These are phyloP conservation scores for Cyanistes caeruleus DNA, from an alignment of 2,113 vertebrate species.

Conservation along the genomic window DNA sequence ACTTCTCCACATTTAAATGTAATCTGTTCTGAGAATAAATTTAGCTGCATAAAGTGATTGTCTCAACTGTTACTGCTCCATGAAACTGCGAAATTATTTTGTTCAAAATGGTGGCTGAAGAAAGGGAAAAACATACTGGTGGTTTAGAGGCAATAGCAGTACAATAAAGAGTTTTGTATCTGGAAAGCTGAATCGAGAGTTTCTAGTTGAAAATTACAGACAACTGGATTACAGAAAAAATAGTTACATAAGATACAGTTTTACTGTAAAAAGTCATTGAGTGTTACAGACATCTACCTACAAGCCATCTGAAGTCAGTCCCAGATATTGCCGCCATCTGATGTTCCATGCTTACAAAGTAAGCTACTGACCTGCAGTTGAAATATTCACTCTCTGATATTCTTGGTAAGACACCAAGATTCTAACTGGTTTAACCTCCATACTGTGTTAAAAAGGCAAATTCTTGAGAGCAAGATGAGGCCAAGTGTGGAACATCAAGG, in stretches of 20 bases:
- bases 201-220: background rate
- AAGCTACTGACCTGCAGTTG: background rate
- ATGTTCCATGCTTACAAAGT: background rate
- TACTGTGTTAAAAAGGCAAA: background rate
- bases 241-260: background rate
- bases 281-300: background rate
- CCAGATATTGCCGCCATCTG: background rate
- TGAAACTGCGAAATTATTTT: background rate
- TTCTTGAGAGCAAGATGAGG: background rate
- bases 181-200: background rate
- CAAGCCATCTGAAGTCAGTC: background rate
- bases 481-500: background rate
- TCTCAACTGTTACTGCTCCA: slow-evolving; percentile 61
- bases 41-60: slow-evolving; percentile 70
- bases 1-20: slow-evolving; percentile 88
- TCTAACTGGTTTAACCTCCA: background rate
- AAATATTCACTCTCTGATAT: background rate
- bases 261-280: background rate
- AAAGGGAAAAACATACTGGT: background rate
- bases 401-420: background rate
- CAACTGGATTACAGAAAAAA: background rate
- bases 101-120: background rate
- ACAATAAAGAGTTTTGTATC: background rate
- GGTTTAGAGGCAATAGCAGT: background rate
- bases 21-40: slow-evolving; percentile 94